Evolutionary conservation across 1,140 invertebrate species (phyloP), one percentile per base, ranked within the genome.

Genomic region (Asbolus verrucosus): DNA sequence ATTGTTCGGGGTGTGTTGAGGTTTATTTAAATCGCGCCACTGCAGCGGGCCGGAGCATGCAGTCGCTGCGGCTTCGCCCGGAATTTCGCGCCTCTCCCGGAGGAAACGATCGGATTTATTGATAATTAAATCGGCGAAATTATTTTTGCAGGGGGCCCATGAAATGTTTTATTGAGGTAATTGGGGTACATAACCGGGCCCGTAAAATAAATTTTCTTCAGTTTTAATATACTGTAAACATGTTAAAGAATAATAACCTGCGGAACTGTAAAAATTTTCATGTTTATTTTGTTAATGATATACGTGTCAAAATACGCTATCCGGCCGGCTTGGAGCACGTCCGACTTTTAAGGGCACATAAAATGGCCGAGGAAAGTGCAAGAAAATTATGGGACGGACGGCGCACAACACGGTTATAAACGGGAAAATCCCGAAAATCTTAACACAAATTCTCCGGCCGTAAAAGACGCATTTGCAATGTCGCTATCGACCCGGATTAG

Each of bases 301-400:
- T 43, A 43, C 43, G 43, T 50, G 43, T 50, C 43, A 50, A 50
- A 50, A 50, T 50, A 50, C 33, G 33, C 33, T 36, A 36, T 36
- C 33, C 33, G 33, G 33, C 2, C 33, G 33, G 33, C 18, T 50
- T 50, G 43, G 43, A 50, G 43, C 43, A 50, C 43, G 43, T 50
- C 43, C 43, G 21, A 14, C n/a, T 50, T 50, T 50, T 50, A 50
- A 50, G 43, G 43, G 43, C 43, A 50, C 43, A 50, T 50, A 50
- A 50, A 50, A 18, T 21, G 43, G 43, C 43, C 43, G 43, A 6
- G 43, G 43, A 50, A 50, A 50, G 43, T 50, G 19, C 9, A 19
- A 24, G 43, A 50, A 19, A 50, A 50, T 50, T 50, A 50, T 50
- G 43, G 16, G 43, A 18, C 18, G 43, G 43, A 50, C 43, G 16